A percentile compares a stretch with the other conserved stretches of the same genome.
phyloP scores from a whole-genome alignment of 1,140 invertebrate species.

The Bombus superbus region DNA sequence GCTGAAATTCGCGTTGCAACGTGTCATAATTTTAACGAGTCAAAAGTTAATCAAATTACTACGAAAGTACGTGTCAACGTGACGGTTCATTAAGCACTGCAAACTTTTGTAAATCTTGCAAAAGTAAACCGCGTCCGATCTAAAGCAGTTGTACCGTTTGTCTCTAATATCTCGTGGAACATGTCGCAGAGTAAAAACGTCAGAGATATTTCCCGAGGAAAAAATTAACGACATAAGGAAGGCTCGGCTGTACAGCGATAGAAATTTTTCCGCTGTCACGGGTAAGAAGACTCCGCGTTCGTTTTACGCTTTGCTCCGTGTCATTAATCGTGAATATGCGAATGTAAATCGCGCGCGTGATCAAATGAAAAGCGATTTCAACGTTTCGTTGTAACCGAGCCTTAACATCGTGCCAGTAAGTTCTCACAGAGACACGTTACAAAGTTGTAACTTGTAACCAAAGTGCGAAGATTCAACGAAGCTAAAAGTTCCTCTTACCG shows the following conservation, averaged over 20 bases:
- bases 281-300: conserved; percentile 2
- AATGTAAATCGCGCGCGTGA: conserved; percentile 1
- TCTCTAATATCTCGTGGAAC: neutral
- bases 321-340: neutral
- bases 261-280: neutral
- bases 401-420: neutral
- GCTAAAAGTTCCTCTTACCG: too few relatives aligned
- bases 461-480: neutral
- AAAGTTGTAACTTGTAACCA: neutral
- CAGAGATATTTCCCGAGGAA: neutral
- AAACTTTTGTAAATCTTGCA: neutral
- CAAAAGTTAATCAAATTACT: neutral
- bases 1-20: too few relatives aligned
- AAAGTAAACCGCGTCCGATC: neutral
- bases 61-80: too few relatives aligned
- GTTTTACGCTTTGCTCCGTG: neutral
- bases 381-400: neutral
- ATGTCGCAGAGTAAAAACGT: neutral
- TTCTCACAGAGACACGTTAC: neutral
- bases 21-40: neutral
- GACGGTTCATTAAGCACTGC: neutral
- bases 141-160: too few relatives aligned
- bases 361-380: neutral
- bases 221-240: neutral
- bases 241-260: neutral